phyloP scores from a whole-genome alignment of 2,113 vertebrate genomes.

The Phrynosoma platyrhinos region DNA sequence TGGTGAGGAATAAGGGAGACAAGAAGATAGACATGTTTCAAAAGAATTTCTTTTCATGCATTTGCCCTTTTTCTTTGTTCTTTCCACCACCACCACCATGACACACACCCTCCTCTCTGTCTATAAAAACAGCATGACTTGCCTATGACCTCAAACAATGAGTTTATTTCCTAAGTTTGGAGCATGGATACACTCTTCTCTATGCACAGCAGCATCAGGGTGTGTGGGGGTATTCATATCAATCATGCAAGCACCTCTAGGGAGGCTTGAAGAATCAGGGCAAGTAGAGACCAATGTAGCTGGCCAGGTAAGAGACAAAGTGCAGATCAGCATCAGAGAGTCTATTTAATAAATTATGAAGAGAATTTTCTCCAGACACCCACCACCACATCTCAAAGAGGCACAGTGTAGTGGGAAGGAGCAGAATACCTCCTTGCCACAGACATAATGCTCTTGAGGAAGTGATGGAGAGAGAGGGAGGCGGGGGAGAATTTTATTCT shows the following conservation, averaged over 20 bases:
- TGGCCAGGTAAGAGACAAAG: not conserved
- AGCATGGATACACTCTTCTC: not conserved
- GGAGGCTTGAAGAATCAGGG: too few relatives aligned
- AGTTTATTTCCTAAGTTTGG: not conserved
- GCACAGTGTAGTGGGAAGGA: not conserved
- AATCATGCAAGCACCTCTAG: not conserved
- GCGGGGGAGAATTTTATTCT: not conserved
- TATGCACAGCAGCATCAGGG: not conserved
- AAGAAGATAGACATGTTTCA: not conserved
- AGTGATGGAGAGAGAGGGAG: not conserved
- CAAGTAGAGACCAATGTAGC: not conserved
- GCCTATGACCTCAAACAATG: not conserved
- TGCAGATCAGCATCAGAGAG: not conserved
- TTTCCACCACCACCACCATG: not conserved
- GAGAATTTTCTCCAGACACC: not conserved
- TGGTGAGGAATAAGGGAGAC: not conserved
- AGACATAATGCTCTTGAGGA: accelerated
- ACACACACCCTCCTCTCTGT: not conserved
- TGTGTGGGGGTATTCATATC: not conserved
- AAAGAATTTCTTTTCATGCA: not conserved
- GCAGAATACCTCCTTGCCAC: not conserved
- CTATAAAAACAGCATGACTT: not conserved
- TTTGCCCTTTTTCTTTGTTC: not conserved
- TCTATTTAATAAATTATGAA: not conserved
- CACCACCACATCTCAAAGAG: accelerated